These are phyloP conservation scores for Axinella damicornis DNA, from an alignment of 37 sponge, comb jelly and placozoan species.

Conservation along the genomic window DNA sequence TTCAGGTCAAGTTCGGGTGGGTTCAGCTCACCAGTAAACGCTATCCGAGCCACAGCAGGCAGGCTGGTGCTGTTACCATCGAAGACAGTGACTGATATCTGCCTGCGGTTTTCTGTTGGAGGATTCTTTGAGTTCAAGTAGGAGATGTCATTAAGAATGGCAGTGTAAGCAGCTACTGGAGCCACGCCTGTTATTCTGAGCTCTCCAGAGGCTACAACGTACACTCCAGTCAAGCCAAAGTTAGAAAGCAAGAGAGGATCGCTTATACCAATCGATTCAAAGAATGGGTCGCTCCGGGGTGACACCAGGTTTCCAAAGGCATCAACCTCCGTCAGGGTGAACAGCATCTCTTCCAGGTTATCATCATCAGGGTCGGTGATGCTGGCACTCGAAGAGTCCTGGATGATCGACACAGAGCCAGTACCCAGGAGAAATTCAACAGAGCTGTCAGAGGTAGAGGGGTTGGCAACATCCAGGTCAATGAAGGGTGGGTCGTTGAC, in stretches of 20 bases:
- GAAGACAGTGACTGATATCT: constrained; percentile 20
- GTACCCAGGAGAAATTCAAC: constrained; percentile 7
- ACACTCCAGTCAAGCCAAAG: constrained; percentile 16
- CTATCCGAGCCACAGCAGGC: constrained; percentile 31
- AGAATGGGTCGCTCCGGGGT: constrained; percentile 38
- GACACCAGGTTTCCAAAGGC: constrained; percentile 1
- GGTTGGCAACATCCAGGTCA: constrained; percentile 50
- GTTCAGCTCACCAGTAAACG: neutral
- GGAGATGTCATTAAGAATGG: constrained; percentile 32
- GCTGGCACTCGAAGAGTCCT: constrained; percentile 25
- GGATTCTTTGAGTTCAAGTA: constrained; percentile 39
- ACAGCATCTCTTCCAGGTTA: constrained; percentile 8
- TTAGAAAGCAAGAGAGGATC: neutral
- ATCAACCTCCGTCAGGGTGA: constrained; percentile 51
- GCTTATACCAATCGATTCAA: constrained; percentile 7
- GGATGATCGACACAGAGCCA: constrained; percentile 1
- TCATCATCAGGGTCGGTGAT: constrained; percentile 67
- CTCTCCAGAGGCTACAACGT: constrained; percentile 23
- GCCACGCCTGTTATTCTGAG: constrained; percentile 35
- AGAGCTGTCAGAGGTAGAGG: constrained; percentile 22
- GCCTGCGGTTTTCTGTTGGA: constrained; percentile 44
- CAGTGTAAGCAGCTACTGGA: constrained; percentile 37
- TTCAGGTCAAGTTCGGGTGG: constrained; percentile 62
- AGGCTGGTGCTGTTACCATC: constrained; percentile 18
- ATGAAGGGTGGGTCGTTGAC: constrained; percentile 74